Conservation (phyloP, 1,140 invertebrate species). For the Papilio dardanus region DNA sequence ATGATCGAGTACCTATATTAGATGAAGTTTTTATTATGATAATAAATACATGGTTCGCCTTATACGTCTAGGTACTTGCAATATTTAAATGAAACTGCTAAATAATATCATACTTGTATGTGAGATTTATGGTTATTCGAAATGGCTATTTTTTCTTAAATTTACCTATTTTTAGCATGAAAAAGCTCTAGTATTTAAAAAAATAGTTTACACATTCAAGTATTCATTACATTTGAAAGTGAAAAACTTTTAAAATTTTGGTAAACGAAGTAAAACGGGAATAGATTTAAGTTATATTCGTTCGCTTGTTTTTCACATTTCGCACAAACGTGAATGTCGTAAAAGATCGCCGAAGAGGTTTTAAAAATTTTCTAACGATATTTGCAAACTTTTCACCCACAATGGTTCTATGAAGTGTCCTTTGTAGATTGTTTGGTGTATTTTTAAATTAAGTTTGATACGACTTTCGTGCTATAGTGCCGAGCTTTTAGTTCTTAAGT, state of each 20-base stretch:
- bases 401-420: conserved; percentile 20
- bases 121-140: no score
- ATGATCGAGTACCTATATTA: no score
- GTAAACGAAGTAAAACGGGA: conserved; percentile 18
- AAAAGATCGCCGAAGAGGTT: conserved; percentile 31
- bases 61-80: no score
- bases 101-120: no score
- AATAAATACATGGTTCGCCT: no score
- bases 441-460: conserved; percentile 25
- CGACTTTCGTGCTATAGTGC: not conserved
- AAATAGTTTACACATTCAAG: not conserved
- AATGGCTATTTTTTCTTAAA: no score
- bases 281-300: conserved; percentile 22
- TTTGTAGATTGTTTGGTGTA: conserved; percentile 32
- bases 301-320: conserved; percentile 27
- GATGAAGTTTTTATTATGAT: no score
- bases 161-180: not conserved
- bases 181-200: not conserved
- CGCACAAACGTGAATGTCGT: conserved; percentile 22
- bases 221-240: not conserved
- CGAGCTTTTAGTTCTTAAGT: not conserved
- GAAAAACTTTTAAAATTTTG: not conserved
- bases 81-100: no score
- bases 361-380: conserved; percentile 32
- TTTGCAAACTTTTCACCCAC: conserved; percentile 29